Conservation (phyloP, 1,140 invertebrate genomes). For the Aleiodes sp. region DNA sequence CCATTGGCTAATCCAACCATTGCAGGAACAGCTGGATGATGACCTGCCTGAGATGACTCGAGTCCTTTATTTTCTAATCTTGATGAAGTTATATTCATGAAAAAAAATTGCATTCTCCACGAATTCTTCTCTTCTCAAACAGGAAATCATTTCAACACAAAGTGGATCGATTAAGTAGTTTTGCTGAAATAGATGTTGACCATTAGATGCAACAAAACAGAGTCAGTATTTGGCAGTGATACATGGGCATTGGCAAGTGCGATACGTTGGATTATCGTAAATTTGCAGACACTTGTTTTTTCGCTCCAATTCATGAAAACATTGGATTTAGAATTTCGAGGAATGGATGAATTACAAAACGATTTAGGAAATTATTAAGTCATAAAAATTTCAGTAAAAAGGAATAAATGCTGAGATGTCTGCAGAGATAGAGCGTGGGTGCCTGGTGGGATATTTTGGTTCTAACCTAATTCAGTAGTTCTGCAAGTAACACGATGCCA, state of each 20-base stretch:
- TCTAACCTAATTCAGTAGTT: constrained; percentile 63
- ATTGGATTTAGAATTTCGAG: too few species aligned
- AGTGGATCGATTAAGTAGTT: too few species aligned
- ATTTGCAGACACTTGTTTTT: too few species aligned
- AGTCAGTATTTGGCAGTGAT: too few species aligned
- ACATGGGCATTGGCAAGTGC: too few species aligned
- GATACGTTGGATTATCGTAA: too few species aligned
- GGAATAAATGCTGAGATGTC: not conserved
- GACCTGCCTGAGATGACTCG: not conserved
- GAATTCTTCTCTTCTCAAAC: not conserved
- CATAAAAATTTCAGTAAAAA: not conserved
- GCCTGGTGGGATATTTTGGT: constrained; percentile 56
- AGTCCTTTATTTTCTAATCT: not conserved
- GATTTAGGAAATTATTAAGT: not conserved
- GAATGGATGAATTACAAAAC: too few species aligned
- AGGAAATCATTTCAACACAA: too few species aligned
- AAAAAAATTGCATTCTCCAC: not conserved
- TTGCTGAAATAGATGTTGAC: too few species aligned
- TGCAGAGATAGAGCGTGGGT: constrained; percentile 34
- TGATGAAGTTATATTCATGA: not conserved
- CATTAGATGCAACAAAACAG: too few species aligned
- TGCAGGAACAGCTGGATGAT: constrained; percentile 1
- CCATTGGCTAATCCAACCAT: not conserved
- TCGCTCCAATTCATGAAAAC: too few species aligned
- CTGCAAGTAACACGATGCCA: constrained; percentile 55